Evolutionary conservation across 2,113 vertebrate genomes (phyloP), one percentile per base, ranked within the genome.

Genomic region (Rhinoderma darwinii): DNA sequence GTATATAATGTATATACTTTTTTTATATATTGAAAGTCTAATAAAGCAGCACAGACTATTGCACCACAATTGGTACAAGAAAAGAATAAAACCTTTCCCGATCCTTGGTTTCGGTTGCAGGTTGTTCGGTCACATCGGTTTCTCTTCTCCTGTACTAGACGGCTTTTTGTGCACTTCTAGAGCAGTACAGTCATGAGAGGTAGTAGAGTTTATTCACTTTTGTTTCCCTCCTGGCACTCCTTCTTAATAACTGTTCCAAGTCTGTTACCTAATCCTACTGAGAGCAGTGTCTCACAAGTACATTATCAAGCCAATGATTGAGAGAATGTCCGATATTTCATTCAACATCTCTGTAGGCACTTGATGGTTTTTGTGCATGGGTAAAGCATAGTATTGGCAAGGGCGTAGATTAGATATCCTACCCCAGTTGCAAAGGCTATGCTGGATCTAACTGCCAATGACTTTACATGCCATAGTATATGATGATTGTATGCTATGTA

Each of bases 201-300:
- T 79, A 79, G 84, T 70, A 43, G 85, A 74, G 56, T 82, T 81
- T 82, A 75, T 87, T 82, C 78, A 74, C 78, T 32, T 82, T 82
- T 82, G 79, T 87, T 75, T 87, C 79, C 86, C 54, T 61, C 78
- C 61, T 87, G 86, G 86, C 86, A 75, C 37, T 27, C 39, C 39
- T 59, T 51, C 51, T n/a, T 15, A 27, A 11, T 63, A 10, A 63
- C 30, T 3, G 10, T 87, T 78, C 86, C 85, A 86, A 74, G 77
- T 43, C 54, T 82, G 86, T 61, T 87, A 87, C 50, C 32, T 82
- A 75, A 87, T 87, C 86, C 79, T 41, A 47, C 75, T 63, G 86
- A 82, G 66, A 82, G 68, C 68, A 35, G 78, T 41, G 77, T 59
- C 85, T 87, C 54, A n/a, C 77, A 82, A 39, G 70, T 15, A 54